Conservation (phyloP, 1,140 invertebrate species). For the Scaptomyza pallida region DNA sequence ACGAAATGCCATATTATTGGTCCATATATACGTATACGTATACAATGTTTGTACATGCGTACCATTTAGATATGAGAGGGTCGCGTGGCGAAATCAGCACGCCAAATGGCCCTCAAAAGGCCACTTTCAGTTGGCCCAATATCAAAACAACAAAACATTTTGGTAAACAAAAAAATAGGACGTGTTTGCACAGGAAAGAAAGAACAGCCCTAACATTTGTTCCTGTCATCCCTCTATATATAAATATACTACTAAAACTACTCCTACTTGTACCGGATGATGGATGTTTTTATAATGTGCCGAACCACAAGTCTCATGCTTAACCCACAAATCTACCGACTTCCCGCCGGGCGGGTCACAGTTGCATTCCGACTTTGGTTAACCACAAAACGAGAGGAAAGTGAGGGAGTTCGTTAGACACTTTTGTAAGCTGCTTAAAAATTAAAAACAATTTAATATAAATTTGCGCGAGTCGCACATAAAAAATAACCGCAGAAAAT, state of each 20-base stretch:
- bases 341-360: background rate
- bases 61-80: constrained; percentile 12
- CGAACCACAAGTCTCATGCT: constrained; percentile 22
- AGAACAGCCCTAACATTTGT: constrained; percentile 52
- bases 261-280: constrained; percentile 52
- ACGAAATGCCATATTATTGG: constrained; percentile 81
- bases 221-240: constrained; percentile 57
- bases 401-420: constrained; percentile 19
- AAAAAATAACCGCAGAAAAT: constrained; percentile 1
- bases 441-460: constrained; percentile 70
- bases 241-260: background rate
- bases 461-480: constrained; percentile 38
- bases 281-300: constrained; percentile 79
- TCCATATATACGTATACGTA: constrained; percentile 30
- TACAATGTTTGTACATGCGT: constrained; percentile 11
- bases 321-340: constrained; percentile 55
- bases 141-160: constrained; percentile 31
- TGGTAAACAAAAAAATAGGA: constrained; percentile 72
- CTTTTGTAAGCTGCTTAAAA: constrained; percentile 65
- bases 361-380: constrained; percentile 12
- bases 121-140: constrained; percentile 52
- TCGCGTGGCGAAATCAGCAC: constrained; percentile 58
- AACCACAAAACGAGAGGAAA: constrained; percentile 7
- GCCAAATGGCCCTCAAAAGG: constrained; percentile 72
- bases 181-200: constrained; percentile 64